Evolutionary conservation across 2,113 vertebrate species (phyloP), one percentile per base, ranked within the genome.

Genomic region (Nicator chloris): DNA sequence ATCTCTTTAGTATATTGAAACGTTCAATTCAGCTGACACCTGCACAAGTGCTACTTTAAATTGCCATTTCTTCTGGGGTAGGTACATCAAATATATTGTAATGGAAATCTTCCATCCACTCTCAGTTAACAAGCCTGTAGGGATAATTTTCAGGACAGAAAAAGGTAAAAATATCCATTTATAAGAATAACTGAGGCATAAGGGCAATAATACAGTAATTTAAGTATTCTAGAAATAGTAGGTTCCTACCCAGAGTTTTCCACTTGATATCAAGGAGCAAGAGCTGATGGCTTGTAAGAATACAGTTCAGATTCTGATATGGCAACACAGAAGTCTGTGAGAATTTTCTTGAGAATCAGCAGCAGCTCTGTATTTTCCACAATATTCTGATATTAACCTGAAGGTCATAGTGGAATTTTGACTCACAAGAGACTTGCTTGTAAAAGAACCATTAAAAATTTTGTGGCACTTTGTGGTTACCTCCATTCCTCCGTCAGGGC

Each of bases 331-430:
- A 79, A 75, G 2, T 24, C 22, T 60, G 2, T 33, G 27, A 42
- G 18, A 87, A 11, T 10, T 78, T 87, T 68, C 51, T 18, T 44
- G 7, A 82, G 17, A 71, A 92, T 53, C 30, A 66, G 33, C 50
- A 77, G 23, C 11, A 93, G 14, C 7, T 66, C 27, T 82, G 19
- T 40, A 44, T 75, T 91, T 92, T 69, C 40, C 17, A 68, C 7
- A 95, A 49, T 92, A 86, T 95, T 94, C 77, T 96, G n/a, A 66
- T 81, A 89, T 84, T 96, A 90, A 76, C 71, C 33, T 93, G 45
- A 93, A 75, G 42, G 8, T 87, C 57, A 27, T 31, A 28, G 27
- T 82, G 27, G 7, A 88, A 80, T 92, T 88, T 80, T 54, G 20
- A 79, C 59, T 80, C 49, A 22, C 15, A 64, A 30, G 57, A 80